phyloP scores from a whole-genome alignment of 2,888 invertebrate species.

The Hirtodrosophila cameraria region DNA sequence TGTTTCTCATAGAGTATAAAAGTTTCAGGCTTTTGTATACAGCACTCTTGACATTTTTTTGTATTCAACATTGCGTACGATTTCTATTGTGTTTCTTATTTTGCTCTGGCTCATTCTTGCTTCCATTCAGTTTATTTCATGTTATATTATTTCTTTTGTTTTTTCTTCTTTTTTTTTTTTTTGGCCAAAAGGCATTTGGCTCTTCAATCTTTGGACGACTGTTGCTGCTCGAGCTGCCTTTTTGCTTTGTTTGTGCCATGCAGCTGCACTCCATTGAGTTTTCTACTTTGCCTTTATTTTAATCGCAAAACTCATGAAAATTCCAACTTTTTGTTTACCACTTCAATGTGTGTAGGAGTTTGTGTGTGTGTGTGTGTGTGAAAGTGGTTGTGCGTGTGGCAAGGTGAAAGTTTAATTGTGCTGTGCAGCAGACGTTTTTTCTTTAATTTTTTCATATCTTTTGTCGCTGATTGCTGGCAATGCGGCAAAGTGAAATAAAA shows the following conservation, averaged over 20 bases:
- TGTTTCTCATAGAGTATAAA: constrained; percentile 6
- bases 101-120: constrained; percentile 29
- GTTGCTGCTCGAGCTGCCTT: constrained; percentile 30
- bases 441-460: constrained; percentile 27
- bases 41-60: constrained; percentile 9
- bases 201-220: constrained; percentile 51
- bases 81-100: constrained; percentile 60
- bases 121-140: constrained; percentile 29
- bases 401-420: constrained; percentile 43
- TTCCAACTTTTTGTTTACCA: constrained; percentile 32
- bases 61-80: constrained; percentile 29
- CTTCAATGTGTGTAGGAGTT: not conserved
- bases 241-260: constrained; percentile 45
- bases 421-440: constrained; percentile 9
- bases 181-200: constrained; percentile 42
- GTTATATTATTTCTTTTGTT: constrained; percentile 41
- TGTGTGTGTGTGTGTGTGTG: constrained; percentile 5
- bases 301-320: constrained; percentile 31
- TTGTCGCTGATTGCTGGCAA: constrained; percentile 11
- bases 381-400: constrained; percentile 4
- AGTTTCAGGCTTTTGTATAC: not conserved
- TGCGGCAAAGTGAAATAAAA: constrained; percentile 6
- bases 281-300: constrained; percentile 26
- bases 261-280: constrained; percentile 46
- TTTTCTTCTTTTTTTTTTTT: constrained; percentile 41